These are phyloP conservation scores for Coelogynopora nodosa DNA, from an alignment of 2,888 invertebrate species.

Conservation along the genomic window DNA sequence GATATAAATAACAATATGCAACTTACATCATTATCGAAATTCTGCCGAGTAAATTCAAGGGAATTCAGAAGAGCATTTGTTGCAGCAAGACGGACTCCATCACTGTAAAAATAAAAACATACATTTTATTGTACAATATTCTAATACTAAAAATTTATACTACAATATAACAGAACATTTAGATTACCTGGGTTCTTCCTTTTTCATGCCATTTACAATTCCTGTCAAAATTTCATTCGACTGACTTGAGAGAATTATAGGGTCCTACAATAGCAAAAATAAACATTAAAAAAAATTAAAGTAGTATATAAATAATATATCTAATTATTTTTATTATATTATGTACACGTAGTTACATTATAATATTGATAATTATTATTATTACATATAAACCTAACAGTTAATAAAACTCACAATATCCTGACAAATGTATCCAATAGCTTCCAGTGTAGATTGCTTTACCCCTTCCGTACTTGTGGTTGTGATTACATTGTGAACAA, in stretches of 20 bases:
- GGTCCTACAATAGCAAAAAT: slow-evolving; percentile 63
- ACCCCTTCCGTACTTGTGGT: slow-evolving; percentile 78
- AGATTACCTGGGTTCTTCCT: slow-evolving; percentile 75
- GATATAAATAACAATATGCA: slow-evolving; percentile 46
- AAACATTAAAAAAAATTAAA: slow-evolving; percentile 34
- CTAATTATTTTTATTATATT: too few relatives aligned
- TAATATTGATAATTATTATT: too few relatives aligned
- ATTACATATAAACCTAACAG: too few relatives aligned
- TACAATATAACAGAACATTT: too few relatives aligned
- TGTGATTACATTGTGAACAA: slow-evolving; percentile 86
- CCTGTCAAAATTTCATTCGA: slow-evolving; percentile 95
- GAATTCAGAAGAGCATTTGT: slow-evolving; percentile 94
- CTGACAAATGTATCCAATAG: slow-evolving; percentile 97
- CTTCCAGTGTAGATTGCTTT: slow-evolving; percentile 91
- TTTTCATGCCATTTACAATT: slow-evolving; percentile 96
- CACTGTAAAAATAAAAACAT: slow-evolving; percentile 65
- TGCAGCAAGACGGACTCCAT: slow-evolving; percentile 88
- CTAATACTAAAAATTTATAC: too few relatives aligned
- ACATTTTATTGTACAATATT: too few relatives aligned
- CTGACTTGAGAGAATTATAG: slow-evolving; percentile 82
- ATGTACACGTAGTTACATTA: too few relatives aligned
- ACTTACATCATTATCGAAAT: slow-evolving; percentile 84
- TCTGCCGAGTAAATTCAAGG: slow-evolving; percentile 93
- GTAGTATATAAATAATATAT: too few relatives aligned
- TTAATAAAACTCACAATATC: slow-evolving; percentile 79